Evolutionary conservation across 2,888 invertebrate genomes (phyloP).

Genomic region (Eumacrocentrus americanus): DNA sequence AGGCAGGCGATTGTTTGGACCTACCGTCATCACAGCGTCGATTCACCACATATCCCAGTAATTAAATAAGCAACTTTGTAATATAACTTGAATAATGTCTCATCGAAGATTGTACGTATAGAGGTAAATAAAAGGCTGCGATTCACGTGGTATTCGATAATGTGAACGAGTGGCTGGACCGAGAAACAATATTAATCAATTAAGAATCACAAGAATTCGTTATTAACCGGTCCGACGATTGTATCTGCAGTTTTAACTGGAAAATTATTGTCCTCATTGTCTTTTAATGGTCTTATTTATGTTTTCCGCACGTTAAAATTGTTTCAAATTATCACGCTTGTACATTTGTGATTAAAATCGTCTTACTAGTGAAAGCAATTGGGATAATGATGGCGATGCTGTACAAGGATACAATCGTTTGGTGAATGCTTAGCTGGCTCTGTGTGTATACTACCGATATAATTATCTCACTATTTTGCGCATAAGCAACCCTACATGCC

Average conservation of each 20-base stretch:
- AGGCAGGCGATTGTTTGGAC: constrained; percentile 63
- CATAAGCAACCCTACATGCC: constrained; percentile 1
- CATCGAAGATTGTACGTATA: background rate
- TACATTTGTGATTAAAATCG: constrained; percentile 3
- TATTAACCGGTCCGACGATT: constrained; percentile 35
- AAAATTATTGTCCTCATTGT: background rate
- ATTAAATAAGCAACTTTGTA: too few species aligned
- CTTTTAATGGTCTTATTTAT: constrained; percentile 1
- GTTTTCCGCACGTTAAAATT: background rate
- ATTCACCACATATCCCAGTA: constrained; percentile 33
- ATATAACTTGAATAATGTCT: background rate
- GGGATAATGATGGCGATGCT: constrained; percentile 21
- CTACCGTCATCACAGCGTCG: constrained; percentile 57
- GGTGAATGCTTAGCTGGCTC: constrained; percentile 58
- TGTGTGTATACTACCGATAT: constrained; percentile 55
- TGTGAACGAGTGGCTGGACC: constrained; percentile 61
- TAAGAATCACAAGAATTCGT: constrained; percentile 32
- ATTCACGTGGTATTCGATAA: constrained; percentile 42
- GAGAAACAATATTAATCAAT: constrained; percentile 57
- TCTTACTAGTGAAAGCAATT: background rate
- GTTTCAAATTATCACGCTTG: background rate
- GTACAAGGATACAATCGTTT: constrained; percentile 48
- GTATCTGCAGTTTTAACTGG: constrained; percentile 25
- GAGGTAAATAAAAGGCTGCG: constrained; percentile 15
- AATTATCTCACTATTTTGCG: constrained; percentile 38